Evolutionary conservation across 2,888 invertebrate species (phyloP).

Genomic region (Pristionchus maxplancki): DNA sequence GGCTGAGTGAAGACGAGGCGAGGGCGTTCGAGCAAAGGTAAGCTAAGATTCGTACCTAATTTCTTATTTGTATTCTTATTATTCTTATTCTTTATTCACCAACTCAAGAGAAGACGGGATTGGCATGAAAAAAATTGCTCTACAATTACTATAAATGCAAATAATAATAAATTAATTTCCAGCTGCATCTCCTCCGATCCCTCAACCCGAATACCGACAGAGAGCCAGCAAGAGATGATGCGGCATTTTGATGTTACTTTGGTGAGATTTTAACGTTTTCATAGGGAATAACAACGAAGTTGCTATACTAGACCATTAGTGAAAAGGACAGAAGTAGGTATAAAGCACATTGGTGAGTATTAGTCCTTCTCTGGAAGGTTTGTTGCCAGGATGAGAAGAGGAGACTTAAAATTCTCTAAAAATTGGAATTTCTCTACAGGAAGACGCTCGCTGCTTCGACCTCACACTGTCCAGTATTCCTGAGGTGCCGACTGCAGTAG

Average conservation of each 20-base stretch:
- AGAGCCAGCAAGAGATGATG: neutral
- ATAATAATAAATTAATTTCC: neutral
- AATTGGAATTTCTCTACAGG: neutral
- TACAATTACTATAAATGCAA: neutral
- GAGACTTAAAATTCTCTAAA: neutral
- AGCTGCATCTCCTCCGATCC: neutral
- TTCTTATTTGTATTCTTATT: too few species aligned
- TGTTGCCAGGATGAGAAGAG: neutral
- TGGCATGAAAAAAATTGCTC: neutral
- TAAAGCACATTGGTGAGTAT: too few species aligned
- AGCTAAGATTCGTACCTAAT: neutral
- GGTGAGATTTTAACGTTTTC: neutral
- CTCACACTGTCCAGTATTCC: neutral
- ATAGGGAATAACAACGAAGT: neutral
- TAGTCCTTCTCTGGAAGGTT: neutral
- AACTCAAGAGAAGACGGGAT: too few species aligned
- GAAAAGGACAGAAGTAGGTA: too few species aligned
- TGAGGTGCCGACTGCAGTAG: neutral
- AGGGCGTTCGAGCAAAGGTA: neutral
- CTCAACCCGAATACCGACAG: neutral
- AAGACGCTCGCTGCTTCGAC: conserved; percentile 9
- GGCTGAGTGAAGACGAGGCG: neutral
- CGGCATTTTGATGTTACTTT: neutral
- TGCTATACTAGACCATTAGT: too few species aligned
- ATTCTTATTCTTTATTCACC: too few species aligned